Conservation (phyloP, 2,113 vertebrate species). For the Notechis scutatus region DNA sequence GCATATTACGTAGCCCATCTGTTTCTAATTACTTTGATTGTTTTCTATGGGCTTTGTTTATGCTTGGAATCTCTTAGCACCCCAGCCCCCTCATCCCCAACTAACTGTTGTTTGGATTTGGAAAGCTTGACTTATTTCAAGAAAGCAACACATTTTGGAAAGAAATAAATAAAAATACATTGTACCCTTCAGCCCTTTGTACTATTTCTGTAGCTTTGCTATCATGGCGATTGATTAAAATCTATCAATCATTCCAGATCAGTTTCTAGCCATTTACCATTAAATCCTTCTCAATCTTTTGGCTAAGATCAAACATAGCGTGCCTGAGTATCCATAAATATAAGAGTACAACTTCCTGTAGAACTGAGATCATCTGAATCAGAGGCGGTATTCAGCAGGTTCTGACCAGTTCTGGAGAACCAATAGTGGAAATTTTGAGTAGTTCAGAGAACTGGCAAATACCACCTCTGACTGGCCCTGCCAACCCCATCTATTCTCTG, state of each 20-base stretch:
- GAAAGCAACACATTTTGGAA: conserved; percentile 16
- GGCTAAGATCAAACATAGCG: not conserved
- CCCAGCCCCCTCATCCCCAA: not conserved
- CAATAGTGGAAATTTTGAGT: too few relatives aligned
- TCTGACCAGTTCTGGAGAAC: too few relatives aligned
- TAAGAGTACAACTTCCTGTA: too few relatives aligned
- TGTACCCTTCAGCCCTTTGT: not conserved
- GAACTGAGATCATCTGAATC: not conserved
- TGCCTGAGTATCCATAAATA: not conserved
- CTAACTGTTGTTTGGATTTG: conserved; percentile 13
- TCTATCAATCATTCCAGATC: not conserved
- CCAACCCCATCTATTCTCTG: too few relatives aligned
- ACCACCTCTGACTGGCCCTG: too few relatives aligned
- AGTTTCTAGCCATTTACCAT: not conserved
- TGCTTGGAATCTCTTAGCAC: conserved; percentile 1
- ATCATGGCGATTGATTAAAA: not conserved
- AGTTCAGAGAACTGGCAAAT: too few relatives aligned
- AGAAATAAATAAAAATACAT: not conserved
- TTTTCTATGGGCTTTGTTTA: conserved; percentile 1
- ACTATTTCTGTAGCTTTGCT: not conserved
- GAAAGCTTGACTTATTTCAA: conserved; percentile 11
- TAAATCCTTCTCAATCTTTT: not conserved
- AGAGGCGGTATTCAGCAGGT: not conserved
- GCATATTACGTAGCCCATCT: conserved; percentile 45
- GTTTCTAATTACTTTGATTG: conserved; percentile 44